Evolutionary conservation across 2,113 vertebrate species (phyloP).

Genomic region (Tragelaphus imberbis): DNA sequence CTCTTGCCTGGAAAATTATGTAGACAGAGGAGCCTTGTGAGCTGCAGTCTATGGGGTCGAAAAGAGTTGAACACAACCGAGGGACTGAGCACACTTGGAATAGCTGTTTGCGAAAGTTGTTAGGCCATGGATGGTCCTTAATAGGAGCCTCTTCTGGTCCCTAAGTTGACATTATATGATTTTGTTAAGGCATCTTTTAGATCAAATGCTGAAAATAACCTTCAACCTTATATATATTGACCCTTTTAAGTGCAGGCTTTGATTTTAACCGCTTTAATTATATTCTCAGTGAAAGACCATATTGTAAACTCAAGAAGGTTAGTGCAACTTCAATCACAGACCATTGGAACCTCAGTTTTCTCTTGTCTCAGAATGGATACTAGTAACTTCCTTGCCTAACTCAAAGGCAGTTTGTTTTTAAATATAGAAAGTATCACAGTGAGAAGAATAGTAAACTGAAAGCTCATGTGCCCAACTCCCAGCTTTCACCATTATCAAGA

Average conservation of each 20-base stretch:
- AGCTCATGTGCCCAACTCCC: background rate
- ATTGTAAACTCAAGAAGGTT: background rate
- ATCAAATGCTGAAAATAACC: background rate
- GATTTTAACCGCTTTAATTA: background rate
- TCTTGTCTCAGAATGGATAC: background rate
- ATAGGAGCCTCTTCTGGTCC: background rate
- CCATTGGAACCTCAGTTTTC: accelerated
- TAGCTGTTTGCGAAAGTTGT: background rate
- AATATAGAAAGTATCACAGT: background rate
- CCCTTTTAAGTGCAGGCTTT: background rate
- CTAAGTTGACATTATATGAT: background rate
- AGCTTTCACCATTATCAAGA: background rate
- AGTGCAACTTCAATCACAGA: background rate
- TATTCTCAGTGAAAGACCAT: background rate
- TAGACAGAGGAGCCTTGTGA: background rate
- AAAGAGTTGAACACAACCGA: background rate
- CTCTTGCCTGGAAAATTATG: background rate
- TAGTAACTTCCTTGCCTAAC: background rate
- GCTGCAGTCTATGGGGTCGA: background rate
- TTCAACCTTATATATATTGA: background rate
- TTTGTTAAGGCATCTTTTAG: background rate
- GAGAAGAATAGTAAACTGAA: background rate
- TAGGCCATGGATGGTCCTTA: accelerated
- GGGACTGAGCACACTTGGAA: background rate
- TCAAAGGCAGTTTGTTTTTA: background rate